These are phyloP conservation scores for Crossaster papposus DNA, from an alignment of 53 echinoderm and acorn worm species.

Conservation along the genomic window DNA sequence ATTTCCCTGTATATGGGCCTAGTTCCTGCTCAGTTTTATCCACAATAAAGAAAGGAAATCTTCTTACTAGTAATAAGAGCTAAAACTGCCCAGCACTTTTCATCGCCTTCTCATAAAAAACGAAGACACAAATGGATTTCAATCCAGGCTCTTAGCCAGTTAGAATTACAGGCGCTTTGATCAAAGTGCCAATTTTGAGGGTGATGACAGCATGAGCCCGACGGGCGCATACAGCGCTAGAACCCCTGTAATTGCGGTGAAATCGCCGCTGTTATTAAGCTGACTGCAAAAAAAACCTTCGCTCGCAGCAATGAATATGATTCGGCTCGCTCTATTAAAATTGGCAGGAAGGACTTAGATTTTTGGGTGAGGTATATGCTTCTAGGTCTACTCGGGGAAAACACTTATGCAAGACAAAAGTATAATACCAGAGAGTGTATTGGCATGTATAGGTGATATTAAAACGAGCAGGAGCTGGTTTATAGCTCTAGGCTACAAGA, in stretches of 20 bases:
- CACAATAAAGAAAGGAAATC: background rate
- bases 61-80: background rate
- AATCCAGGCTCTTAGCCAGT: background rate
- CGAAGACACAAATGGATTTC: background rate
- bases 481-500: background rate
- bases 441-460: background rate
- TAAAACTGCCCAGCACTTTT: background rate
- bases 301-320: conserved; percentile 10
- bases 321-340: conserved; percentile 51
- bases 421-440: background rate
- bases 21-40: too few species aligned
- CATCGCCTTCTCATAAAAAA: background rate
- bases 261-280: conserved; percentile 44
- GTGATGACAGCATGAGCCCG: conserved; percentile 40
- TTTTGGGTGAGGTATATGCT: background rate
- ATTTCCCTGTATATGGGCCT: too few species aligned
- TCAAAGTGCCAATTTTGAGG: conserved; percentile 50
- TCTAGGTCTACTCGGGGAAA: background rate
- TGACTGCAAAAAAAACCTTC: conserved; percentile 29
- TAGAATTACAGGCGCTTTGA: conserved; percentile 26
- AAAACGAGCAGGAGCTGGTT: background rate
- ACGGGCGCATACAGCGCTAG: conserved; percentile 20
- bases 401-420: conserved; percentile 10
- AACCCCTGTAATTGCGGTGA: conserved; percentile 53
- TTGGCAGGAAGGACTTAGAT: conserved; percentile 39